A percentile compares a stretch with the other conserved stretches of the same genome.
These are phyloP conservation scores for Trinectes maculatus DNA, from an alignment of 2,113 vertebrate species.

Conservation along the genomic window DNA sequence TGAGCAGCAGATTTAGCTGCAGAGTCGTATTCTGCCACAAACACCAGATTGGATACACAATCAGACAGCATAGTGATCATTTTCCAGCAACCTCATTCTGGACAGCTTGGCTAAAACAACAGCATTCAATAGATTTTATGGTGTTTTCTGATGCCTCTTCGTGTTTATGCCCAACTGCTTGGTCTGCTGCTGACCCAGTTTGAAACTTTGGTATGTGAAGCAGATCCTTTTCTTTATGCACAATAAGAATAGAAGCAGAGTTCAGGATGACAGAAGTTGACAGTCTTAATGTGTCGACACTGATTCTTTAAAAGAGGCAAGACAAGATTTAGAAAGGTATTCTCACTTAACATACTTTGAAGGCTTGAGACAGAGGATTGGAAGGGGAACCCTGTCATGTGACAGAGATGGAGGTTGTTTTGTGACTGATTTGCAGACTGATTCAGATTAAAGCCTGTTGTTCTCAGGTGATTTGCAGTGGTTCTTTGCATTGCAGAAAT, in stretches of 20 bases:
- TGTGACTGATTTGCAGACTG: background rate
- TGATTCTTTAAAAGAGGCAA: background rate
- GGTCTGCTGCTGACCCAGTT: background rate
- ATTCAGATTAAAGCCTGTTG: background rate
- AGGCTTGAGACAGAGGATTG: background rate
- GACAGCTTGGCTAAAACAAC: background rate
- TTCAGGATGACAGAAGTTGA: background rate
- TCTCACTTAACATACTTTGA: background rate
- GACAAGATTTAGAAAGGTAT: background rate
- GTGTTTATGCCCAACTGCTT: background rate
- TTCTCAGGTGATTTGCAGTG: background rate
- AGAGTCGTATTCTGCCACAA: background rate
- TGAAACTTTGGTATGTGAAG: background rate
- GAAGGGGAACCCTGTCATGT: constrained; percentile 9
- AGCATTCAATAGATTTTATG: background rate
- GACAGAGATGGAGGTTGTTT: background rate
- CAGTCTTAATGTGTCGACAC: background rate
- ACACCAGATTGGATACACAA: background rate
- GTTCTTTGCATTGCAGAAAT: background rate
- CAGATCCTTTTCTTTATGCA: background rate
- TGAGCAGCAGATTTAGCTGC: background rate
- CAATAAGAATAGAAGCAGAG: background rate
- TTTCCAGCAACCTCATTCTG: background rate
- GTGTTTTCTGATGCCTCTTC: background rate
- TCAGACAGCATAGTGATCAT: background rate